These are phyloP conservation scores for Pseudonaja textilis DNA, from an alignment of 2,113 vertebrate genomes.

Conservation along the genomic window DNA sequence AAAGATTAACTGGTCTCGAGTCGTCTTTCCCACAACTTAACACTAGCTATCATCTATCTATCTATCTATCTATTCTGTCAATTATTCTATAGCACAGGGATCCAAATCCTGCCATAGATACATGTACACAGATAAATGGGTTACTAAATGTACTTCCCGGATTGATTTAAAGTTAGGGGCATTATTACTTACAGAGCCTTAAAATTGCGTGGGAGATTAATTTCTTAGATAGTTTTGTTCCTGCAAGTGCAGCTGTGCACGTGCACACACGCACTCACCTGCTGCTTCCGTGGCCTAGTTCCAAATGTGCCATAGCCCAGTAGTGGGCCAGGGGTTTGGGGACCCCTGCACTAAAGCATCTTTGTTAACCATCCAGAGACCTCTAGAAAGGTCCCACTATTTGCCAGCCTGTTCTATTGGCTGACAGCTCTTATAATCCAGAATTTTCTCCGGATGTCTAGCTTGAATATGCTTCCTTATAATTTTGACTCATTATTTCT, in stretches of 20 bases:
- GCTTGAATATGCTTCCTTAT: background rate
- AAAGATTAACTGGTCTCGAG: no score
- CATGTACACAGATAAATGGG: background rate
- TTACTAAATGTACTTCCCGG: background rate
- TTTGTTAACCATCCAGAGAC: background rate
- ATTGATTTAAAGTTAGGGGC: background rate
- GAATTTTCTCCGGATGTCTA: background rate
- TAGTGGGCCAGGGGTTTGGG: background rate
- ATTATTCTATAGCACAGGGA: background rate
- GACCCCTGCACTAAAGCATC: background rate
- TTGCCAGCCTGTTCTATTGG: background rate
- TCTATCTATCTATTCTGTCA: background rate
- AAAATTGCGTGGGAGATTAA: background rate
- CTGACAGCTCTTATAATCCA: background rate
- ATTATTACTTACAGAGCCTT: background rate
- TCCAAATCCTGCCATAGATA: background rate
- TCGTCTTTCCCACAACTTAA: no score
- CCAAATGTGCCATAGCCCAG: background rate
- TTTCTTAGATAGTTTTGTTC: background rate
- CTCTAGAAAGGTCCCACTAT: background rate
- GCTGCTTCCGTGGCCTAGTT: background rate
- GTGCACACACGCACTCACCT: background rate
- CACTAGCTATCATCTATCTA: no score
- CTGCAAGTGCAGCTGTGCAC: no score
- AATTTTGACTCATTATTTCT: background rate